phyloP scores from a whole-genome alignment of 2,113 vertebrate species.

The Cariama cristata region DNA sequence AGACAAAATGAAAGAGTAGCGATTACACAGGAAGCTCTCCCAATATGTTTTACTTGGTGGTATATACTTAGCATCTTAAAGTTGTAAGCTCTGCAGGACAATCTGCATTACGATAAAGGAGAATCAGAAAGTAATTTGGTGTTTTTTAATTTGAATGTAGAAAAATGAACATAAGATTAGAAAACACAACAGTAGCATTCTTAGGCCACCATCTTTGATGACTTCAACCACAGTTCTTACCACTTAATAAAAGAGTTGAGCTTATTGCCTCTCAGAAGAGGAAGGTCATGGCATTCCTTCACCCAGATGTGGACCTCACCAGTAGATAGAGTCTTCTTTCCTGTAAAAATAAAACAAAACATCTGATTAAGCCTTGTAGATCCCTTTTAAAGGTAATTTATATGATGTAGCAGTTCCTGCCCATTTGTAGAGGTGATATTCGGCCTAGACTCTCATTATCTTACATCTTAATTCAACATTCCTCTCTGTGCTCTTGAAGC shows the following conservation, averaged over 20 bases:
- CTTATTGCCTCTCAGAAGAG: slow-evolving; percentile 77
- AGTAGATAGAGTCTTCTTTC: slow-evolving; percentile 76
- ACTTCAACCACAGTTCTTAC: slow-evolving; percentile 68
- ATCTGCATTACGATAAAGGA: neutral
- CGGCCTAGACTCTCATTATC: neutral
- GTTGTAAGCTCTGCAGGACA: neutral
- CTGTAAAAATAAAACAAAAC: slow-evolving; percentile 53
- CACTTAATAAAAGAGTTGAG: slow-evolving; percentile 95
- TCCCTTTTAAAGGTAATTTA: neutral
- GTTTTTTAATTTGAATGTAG: neutral
- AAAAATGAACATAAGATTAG: neutral
- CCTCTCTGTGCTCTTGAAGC: neutral
- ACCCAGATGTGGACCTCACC: slow-evolving; percentile 96
- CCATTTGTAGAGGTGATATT: neutral
- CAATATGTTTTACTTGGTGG: neutral
- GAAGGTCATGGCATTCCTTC: slow-evolving; percentile 90
- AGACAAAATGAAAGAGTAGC: neutral
- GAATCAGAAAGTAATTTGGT: neutral
- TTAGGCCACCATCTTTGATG: neutral
- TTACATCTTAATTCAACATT: neutral
- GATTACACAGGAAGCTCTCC: neutral
- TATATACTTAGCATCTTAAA: neutral
- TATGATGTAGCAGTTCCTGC: neutral
- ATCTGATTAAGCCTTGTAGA: neutral
- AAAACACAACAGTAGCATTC: neutral